A percentile compares a stretch with the other conserved stretches of the same genome.
phyloP scores from a whole-genome alignment of 2,888 invertebrate species.

The Saturnia japonica region DNA sequence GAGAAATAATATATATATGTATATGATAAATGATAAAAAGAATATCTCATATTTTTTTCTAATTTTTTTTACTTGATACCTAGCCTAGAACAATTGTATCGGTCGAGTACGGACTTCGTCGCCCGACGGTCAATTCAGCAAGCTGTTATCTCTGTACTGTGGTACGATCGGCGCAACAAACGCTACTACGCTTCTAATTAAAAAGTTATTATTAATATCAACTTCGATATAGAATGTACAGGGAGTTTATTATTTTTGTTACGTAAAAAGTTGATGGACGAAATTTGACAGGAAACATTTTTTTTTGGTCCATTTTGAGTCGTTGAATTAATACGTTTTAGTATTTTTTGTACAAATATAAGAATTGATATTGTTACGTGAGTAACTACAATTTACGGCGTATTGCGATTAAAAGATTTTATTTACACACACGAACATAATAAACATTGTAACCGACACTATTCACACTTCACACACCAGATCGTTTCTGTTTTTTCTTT shows the following conservation, averaged over 20 bases:
- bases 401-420: too few species aligned
- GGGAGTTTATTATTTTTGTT: neutral
- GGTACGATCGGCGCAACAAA: neutral
- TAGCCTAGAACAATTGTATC: too few species aligned
- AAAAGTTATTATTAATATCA: neutral
- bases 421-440: too few species aligned
- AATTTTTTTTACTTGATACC: too few species aligned
- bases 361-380: neutral
- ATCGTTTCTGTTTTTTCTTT: neutral
- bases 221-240: neutral
- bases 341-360: neutral
- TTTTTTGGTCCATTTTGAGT: too few species aligned
- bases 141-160: neutral
- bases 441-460: too few species aligned
- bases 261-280: neutral
- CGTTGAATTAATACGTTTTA: neutral
- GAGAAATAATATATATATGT: too few species aligned
- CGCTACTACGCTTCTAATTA: neutral
- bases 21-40: too few species aligned
- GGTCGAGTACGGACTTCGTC: too few species aligned
- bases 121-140: neutral
- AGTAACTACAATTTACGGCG: too few species aligned
- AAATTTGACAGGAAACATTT: neutral
- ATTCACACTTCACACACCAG: too few species aligned
- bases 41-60: too few species aligned